Base-by-base conservation (phyloP, 2,797 vertebrate species). In the Hapalemur alaotrensis region DNA sequence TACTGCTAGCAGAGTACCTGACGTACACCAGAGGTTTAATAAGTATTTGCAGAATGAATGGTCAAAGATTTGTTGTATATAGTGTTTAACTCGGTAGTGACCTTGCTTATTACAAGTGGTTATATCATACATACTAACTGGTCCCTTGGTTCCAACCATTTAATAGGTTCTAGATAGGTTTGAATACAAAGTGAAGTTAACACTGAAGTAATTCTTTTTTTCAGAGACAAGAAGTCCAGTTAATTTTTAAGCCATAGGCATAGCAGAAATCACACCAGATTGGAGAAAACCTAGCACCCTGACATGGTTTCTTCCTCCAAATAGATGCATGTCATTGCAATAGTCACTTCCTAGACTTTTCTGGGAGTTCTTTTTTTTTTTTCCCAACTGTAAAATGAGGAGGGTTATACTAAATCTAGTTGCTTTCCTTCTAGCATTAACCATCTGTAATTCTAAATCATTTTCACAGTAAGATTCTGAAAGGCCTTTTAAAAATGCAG, bases 21-120 rank as follows among this genome's bases (percentile, higher is more conserved):
- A 23, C 10, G 50, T 41, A 91, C 5, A 52, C 78, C 32, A 82
- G 46, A 48, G 50, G 11, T 63, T 96, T 92, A 63, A 41, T 50
- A 76, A 86, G 30, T 57, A 82, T 88, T 79, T 90, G 38, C 25
- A 91, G 72, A 96, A 89, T 30, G 32, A 69, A 84, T 50, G 78
- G 35, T 85, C 78, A 90, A 95, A 67, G 35, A 82, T 1, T 65
- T 23, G 93, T 52, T 46, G 57, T 22, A 30, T 43, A 23, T 12
- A 76, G 18, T 48, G 50, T 46, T 89, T 50, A 86, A 78, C 12
- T 48, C 57, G 61, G 70, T 75, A 54, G 32, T 72, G 72, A 50
- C 72, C 38, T 79, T 76, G 23, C n/a, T 57, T 46, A 72, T 81
- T 67, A n/a, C 15, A n/a, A 69, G 5, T 81, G 76, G 28, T 69